Conservation (phyloP, 2,888 invertebrate genomes). For the Lasiommata megera region DNA sequence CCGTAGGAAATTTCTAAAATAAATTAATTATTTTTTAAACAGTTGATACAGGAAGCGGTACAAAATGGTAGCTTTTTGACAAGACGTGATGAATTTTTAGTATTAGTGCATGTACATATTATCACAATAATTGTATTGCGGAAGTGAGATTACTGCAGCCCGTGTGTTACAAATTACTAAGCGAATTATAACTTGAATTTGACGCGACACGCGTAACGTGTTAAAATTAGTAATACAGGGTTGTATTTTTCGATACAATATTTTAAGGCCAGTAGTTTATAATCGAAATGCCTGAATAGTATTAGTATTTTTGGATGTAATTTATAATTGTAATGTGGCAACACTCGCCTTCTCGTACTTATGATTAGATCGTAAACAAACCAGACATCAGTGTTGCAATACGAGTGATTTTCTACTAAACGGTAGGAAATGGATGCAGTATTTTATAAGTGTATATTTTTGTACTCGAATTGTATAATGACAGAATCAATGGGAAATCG, state of each 20-base stretch:
- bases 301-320: constrained; percentile 21
- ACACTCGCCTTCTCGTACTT: constrained; percentile 22
- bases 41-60: constrained; percentile 9
- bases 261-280: constrained; percentile 19
- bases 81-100: constrained; percentile 1
- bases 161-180: neutral
- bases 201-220: too few species aligned
- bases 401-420: constrained; percentile 4
- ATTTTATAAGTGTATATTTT: constrained; percentile 21
- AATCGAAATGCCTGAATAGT: constrained; percentile 23
- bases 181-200: neutral
- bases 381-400: constrained; percentile 13
- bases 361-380: constrained; percentile 14
- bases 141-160: constrained; percentile 8
- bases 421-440: constrained; percentile 1
- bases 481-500: neutral
- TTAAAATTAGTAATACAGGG: neutral
- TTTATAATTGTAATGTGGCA: constrained; percentile 16
- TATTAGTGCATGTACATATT: constrained; percentile 3
- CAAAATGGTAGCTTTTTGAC: constrained; percentile 9
- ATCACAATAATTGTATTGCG: constrained; percentile 12
- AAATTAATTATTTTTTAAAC: too few species aligned
- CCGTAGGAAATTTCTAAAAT: too few species aligned
- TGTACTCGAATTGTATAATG: constrained; percentile 6
- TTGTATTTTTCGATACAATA: constrained; percentile 5